Percentiles rank a stretch among this genome's conserved stretches.
Evolutionary conservation across 2,888 invertebrate species (phyloP).

Genomic region (Alsophila aescularia): DNA sequence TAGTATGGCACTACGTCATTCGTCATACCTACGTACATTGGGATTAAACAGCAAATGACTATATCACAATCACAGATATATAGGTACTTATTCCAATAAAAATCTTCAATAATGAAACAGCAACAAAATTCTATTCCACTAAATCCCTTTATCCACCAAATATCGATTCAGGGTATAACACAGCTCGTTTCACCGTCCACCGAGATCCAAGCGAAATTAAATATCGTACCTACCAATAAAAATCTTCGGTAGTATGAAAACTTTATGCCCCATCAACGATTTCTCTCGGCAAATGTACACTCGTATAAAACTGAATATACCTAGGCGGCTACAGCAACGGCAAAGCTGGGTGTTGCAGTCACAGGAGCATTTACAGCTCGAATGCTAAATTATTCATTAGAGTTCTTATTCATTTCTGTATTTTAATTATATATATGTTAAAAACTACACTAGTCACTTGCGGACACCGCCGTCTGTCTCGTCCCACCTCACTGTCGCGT

Average conservation of each 20-base stretch:
- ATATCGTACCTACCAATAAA: conserved; percentile 27
- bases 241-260: conserved; percentile 37
- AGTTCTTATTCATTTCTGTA: too few relatives aligned
- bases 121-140: conserved; percentile 4
- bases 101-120: conserved; percentile 1
- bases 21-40: too few relatives aligned
- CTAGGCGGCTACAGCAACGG: background rate
- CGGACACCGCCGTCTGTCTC: too few relatives aligned
- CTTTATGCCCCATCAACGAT: conserved; percentile 36
- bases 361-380: background rate
- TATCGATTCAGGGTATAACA: conserved; percentile 13
- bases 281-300: conserved; percentile 37
- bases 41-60: too few relatives aligned
- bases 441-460: too few relatives aligned
- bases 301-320: conserved; percentile 25
- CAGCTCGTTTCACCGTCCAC: conserved; percentile 7
- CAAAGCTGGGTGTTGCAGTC: background rate
- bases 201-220: conserved; percentile 18
- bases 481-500: too few relatives aligned
- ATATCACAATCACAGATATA: too few relatives aligned
- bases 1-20: too few relatives aligned
- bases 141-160: conserved; percentile 15
- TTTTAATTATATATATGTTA: too few relatives aligned
- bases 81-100: conserved; percentile 1
- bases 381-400: too few relatives aligned